phyloP scores from a whole-genome alignment of 1,140 invertebrate species.

The Habropoda laboriosa region DNA sequence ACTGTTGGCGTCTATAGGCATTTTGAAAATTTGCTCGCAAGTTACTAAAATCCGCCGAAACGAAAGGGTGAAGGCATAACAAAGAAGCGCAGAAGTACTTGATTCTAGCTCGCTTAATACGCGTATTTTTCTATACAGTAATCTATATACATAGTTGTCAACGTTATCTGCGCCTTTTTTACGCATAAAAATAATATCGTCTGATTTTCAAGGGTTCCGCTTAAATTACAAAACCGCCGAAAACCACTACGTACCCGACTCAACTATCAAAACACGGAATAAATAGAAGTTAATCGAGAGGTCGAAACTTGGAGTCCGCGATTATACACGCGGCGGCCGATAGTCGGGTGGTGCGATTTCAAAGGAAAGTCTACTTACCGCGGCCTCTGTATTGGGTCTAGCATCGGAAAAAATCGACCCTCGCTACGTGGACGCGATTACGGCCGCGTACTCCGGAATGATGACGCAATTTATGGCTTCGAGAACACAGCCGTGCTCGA shows the following conservation, averaged over 20 bases:
- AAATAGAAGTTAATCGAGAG: background rate
- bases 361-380: conserved; percentile 7
- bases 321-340: background rate
- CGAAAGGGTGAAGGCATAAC: no score
- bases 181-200: no score
- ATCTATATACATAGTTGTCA: no score
- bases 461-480: conserved; percentile 52
- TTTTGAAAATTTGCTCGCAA: no score
- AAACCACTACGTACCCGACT: background rate
- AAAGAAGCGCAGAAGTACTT: no score
- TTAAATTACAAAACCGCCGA: no score
- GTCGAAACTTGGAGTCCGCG: background rate
- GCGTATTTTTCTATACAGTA: no score
- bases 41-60: no score
- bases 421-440: conserved; percentile 33
- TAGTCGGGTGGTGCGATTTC: conserved; percentile 1
- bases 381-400: background rate
- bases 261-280: background rate
- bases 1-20: no score
- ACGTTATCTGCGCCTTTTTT: no score
- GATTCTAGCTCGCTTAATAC: no score
- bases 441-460: conserved; percentile 23
- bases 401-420: background rate
- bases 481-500: conserved; percentile 33
- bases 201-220: no score